Conservation (phyloP, 2,113 vertebrate species). For the Narcine bancroftii region DNA sequence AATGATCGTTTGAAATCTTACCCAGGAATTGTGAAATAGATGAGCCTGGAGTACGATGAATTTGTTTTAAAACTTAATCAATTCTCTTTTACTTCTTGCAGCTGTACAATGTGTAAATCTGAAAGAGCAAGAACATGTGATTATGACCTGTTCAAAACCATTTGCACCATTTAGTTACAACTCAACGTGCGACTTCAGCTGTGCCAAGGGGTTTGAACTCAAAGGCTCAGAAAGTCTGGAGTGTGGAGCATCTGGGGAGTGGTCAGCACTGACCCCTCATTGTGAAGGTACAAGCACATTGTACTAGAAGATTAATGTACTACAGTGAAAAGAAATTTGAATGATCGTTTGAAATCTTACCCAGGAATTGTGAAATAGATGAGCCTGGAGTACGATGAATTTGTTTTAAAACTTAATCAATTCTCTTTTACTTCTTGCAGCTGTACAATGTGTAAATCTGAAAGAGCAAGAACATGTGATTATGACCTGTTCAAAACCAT, state of each 20-base stretch:
- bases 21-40: not conserved
- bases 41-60: not conserved
- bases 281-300: too few species aligned
- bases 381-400: too few species aligned
- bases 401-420: too few species aligned
- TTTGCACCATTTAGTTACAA: slow-evolving; percentile 46
- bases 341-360: too few species aligned
- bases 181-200: slow-evolving; percentile 37
- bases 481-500: too few species aligned
- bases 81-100: slow-evolving; percentile 16
- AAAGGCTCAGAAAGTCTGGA: not conserved
- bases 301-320: too few species aligned
- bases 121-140: slow-evolving; percentile 36
- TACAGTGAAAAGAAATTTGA: too few species aligned
- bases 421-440: too few species aligned
- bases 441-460: too few species aligned
- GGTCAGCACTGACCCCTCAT: not conserved
- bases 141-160: slow-evolving; percentile 14
- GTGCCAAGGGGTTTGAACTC: slow-evolving; percentile 27
- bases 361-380: too few species aligned
- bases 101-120: slow-evolving; percentile 45
- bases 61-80: too few species aligned
- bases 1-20: not conserved
- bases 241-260: slow-evolving; percentile 13
- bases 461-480: too few species aligned